Evolutionary conservation across 2,888 invertebrate species (phyloP).

Genomic region (Aquatica leii): DNA sequence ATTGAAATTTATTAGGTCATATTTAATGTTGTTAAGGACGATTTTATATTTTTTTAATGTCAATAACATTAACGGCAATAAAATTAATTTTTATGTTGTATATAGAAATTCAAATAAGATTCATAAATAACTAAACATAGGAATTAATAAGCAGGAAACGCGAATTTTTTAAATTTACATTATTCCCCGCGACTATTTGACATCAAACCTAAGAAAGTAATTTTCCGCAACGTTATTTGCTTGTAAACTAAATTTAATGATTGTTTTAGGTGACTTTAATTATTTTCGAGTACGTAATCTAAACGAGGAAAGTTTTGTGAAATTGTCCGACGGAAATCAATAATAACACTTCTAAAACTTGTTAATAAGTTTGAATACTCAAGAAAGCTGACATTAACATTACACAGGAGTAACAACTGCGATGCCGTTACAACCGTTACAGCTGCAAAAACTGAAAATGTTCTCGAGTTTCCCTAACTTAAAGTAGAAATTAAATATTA

Average conservation of each 20-base stretch:
- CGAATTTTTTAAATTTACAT: no score
- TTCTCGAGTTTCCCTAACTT: conserved; percentile 14
- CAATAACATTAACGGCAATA: conserved; percentile 7
- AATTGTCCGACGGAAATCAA: conserved; percentile 18
- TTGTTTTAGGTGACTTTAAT: conserved; percentile 17
- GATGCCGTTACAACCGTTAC: conserved; percentile 14
- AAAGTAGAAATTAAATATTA: conserved; percentile 14
- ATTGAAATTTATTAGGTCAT: conserved; percentile 12
- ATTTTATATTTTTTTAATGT: conserved; percentile 4
- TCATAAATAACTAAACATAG: no score
- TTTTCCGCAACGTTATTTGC: background rate
- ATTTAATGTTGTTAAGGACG: conserved; percentile 8
- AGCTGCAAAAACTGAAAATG: conserved; percentile 14
- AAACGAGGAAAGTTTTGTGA: conserved; percentile 19
- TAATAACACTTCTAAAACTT: conserved; percentile 18
- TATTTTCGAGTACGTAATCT: conserved; percentile 7
- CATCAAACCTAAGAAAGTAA: background rate
- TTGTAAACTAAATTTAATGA: conserved; percentile 14
- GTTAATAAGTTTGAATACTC: conserved; percentile 18
- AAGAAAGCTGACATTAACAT: conserved; percentile 20
- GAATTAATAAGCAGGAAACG: no score
- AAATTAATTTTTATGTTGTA: conserved; percentile 9
- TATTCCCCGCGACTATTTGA: no score
- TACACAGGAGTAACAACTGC: conserved; percentile 3
- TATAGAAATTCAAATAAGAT: background rate